Conservation (phyloP, 2,888 invertebrate genomes). For the Zhengitettix transpicula region DNA sequence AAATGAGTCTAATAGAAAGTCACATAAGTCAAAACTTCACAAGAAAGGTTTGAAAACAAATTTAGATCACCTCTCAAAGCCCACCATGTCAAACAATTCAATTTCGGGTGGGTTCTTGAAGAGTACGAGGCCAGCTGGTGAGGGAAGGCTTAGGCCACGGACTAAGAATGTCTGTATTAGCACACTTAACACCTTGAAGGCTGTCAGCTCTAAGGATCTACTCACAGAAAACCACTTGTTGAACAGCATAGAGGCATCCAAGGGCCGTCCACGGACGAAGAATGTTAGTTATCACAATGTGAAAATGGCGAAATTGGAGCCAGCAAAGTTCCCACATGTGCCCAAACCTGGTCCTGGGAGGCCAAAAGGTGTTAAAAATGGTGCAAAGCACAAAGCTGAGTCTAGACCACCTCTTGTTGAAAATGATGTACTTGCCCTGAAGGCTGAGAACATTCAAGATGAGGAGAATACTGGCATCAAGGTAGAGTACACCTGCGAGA, state of each 20-base stretch:
- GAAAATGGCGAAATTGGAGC: constrained; percentile 28
- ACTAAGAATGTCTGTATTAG: constrained; percentile 13
- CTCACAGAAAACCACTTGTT: not conserved
- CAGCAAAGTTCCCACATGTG: constrained; percentile 33
- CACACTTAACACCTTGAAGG: constrained; percentile 11
- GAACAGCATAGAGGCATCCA: constrained; percentile 8
- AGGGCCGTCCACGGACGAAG: constrained; percentile 41
- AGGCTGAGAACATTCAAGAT: not conserved
- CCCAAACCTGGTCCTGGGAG: constrained; percentile 12
- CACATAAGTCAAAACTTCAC: constrained; percentile 4
- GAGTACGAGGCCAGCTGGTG: constrained; percentile 9
- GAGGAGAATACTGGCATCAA: constrained; percentile 1
- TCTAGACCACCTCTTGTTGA: not conserved
- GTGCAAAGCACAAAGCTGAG: constrained; percentile 9
- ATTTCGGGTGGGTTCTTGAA: constrained; percentile 10
- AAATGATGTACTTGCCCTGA: not conserved
- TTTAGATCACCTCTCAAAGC: not conserved
- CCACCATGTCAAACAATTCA: not conserved
- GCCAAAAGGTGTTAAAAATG: constrained; percentile 9
- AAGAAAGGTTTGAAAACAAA: not conserved
- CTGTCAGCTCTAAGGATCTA: constrained; percentile 6
- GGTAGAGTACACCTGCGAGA: constrained; percentile 53
- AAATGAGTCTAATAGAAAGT: constrained; percentile 9
- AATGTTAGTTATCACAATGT: constrained; percentile 44
- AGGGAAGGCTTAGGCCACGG: constrained; percentile 10